Conservation (phyloP, 1,140 invertebrate genomes). For the Melanaphis sacchari region DNA sequence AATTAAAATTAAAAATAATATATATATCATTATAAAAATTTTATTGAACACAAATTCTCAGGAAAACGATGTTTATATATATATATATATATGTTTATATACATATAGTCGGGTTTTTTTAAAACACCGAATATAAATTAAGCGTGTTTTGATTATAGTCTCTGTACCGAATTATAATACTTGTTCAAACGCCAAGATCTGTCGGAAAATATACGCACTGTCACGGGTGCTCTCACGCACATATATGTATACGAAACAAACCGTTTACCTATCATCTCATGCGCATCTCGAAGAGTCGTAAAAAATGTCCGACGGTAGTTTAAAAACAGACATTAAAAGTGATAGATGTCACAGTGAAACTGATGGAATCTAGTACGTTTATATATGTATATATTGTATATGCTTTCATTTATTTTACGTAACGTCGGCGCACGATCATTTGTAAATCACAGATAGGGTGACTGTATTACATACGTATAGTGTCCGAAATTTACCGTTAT, state of each 20-base stretch:
- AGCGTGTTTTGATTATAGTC: neutral
- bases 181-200: conserved; percentile 14
- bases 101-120: neutral
- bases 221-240: conserved; percentile 4
- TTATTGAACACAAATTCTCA: neutral
- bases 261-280: conserved; percentile 21
- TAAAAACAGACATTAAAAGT: conserved; percentile 15
- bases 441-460: neutral
- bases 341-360: neutral
- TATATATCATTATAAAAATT: neutral
- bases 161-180: neutral
- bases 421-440: neutral
- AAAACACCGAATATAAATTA: neutral
- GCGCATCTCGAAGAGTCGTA: conserved; percentile 7
- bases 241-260: neutral
- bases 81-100: no score
- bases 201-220: neutral
- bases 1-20: neutral
- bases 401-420: neutral
- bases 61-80: neutral
- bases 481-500: neutral
- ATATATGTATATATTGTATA: neutral
- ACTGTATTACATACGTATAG: neutral
- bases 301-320: neutral
- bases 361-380: neutral